Percentiles rank a stretch among this genome's conserved stretches.
These are phyloP conservation scores for Gymnobelideus leadbeateri DNA, from an alignment of 2,113 vertebrate genomes.

Conservation along the genomic window DNA sequence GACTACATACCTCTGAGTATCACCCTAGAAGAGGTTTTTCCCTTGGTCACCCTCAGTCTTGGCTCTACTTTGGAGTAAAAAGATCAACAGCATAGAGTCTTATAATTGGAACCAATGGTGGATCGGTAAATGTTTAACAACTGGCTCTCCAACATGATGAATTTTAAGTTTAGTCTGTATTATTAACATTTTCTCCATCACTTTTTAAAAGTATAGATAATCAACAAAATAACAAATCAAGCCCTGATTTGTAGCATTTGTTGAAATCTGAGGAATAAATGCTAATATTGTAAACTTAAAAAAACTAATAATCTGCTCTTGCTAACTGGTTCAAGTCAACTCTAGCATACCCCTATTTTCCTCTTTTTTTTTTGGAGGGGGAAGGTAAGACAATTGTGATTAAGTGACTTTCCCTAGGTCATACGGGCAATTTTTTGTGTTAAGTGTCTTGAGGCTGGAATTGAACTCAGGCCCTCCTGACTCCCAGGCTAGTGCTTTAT, in stretches of 20 bases:
- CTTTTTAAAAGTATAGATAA: not conserved
- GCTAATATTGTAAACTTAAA: not conserved
- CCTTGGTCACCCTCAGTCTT: not conserved
- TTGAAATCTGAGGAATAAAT: not conserved
- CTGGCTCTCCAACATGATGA: not conserved
- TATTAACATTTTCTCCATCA: not conserved
- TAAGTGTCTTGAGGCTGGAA: too few species aligned
- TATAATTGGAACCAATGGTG: not conserved
- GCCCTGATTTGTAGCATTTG: not conserved
- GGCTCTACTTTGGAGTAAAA: not conserved
- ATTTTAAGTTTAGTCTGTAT: not conserved
- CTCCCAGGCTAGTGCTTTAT: too few species aligned
- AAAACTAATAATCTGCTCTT: not conserved
- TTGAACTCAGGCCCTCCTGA: too few species aligned
- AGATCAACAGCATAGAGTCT: not conserved
- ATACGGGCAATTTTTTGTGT: too few species aligned
- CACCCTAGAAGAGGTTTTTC: not conserved
- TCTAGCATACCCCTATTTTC: not conserved
- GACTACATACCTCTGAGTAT: not conserved
- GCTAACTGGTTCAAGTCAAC: not conserved
- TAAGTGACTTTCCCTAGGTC: too few species aligned
- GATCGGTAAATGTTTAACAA: not conserved
- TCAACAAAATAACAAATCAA: not conserved
- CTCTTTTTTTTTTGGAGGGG: too few species aligned
- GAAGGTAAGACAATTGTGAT: too few species aligned